A percentile compares a stretch with the other conserved stretches of the same genome.
Evolutionary conservation across 1,140 invertebrate genomes (phyloP).

Genomic region (Grapholita molesta): DNA sequence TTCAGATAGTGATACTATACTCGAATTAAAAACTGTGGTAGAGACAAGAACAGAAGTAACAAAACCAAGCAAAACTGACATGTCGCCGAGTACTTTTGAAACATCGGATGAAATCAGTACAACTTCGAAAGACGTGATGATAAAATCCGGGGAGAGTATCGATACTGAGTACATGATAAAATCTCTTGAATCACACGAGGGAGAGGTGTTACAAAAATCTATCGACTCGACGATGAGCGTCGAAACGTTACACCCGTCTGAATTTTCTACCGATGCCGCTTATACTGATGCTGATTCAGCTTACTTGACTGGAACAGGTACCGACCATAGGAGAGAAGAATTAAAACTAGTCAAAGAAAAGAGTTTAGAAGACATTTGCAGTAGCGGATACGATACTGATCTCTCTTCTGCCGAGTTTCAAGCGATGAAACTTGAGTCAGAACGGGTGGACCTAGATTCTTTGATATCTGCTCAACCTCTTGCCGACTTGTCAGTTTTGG

Average conservation of each 20-base stretch:
- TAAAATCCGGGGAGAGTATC: slow-evolving; percentile 78
- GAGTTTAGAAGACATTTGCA: slow-evolving; percentile 78
- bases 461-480: slow-evolving; percentile 69
- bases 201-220: slow-evolving; percentile 74
- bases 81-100: slow-evolving; percentile 59
- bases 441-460: slow-evolving; percentile 68
- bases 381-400: slow-evolving; percentile 83
- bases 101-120: slow-evolving; percentile 62
- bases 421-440: slow-evolving; percentile 75
- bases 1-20: slow-evolving; percentile 40
- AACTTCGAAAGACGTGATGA: slow-evolving; percentile 77
- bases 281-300: slow-evolving; percentile 65
- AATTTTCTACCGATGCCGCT: slow-evolving; percentile 72
- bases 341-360: slow-evolving; percentile 74
- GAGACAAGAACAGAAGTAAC: slow-evolving; percentile 68
- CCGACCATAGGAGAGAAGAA: slow-evolving; percentile 69
- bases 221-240: slow-evolving; percentile 74
- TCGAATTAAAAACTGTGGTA: slow-evolving; percentile 62
- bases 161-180: slow-evolving; percentile 77
- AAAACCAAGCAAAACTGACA: slow-evolving; percentile 53
- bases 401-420: slow-evolving; percentile 82
- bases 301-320: slow-evolving; percentile 69
- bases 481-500: slow-evolving; percentile 75
- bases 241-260: slow-evolving; percentile 75
- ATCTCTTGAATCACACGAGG: slow-evolving; percentile 75